Percentiles rank a stretch among this genome's conserved stretches.
Conservation (phyloP, 2,888 invertebrate genomes). For the Dryadula phaetusa region DNA sequence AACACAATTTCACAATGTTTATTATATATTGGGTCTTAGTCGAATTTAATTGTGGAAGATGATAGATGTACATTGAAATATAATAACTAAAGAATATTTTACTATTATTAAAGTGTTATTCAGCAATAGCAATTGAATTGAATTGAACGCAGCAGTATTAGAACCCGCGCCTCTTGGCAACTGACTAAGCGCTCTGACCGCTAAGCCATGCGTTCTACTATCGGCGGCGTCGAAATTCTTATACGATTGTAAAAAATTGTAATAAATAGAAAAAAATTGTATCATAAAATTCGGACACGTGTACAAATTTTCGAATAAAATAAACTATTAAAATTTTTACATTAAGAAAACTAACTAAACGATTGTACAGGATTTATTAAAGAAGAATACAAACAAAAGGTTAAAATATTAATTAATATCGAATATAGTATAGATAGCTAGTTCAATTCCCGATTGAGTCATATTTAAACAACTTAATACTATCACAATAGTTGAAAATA, state of each 20-base stretch:
- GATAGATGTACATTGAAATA: background rate
- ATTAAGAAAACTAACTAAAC: too few species aligned
- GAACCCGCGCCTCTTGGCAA: too few species aligned
- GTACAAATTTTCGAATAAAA: background rate
- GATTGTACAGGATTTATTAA: too few species aligned
- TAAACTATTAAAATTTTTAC: too few species aligned
- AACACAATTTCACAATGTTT: slow-evolving; percentile 63
- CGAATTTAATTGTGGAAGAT: background rate
- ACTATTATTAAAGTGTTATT: too few species aligned
- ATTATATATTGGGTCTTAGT: slow-evolving; percentile 8
- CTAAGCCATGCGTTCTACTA: too few species aligned
- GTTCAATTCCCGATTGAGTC: background rate
- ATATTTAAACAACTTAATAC: background rate
- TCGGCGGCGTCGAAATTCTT: too few species aligned
- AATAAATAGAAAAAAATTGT: background rate
- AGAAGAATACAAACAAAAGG: too few species aligned
- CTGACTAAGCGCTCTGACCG: too few species aligned
- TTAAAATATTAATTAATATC: background rate
- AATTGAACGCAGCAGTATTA: too few species aligned
- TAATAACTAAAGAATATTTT: background rate
- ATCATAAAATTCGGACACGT: background rate
- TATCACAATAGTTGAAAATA: too few species aligned
- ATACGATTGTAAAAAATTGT: background rate
- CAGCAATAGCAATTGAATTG: too few species aligned
- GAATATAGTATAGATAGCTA: background rate